Evolutionary conservation across 2,113 vertebrate species (phyloP).

Genomic region (Cichladusa arquata): DNA sequence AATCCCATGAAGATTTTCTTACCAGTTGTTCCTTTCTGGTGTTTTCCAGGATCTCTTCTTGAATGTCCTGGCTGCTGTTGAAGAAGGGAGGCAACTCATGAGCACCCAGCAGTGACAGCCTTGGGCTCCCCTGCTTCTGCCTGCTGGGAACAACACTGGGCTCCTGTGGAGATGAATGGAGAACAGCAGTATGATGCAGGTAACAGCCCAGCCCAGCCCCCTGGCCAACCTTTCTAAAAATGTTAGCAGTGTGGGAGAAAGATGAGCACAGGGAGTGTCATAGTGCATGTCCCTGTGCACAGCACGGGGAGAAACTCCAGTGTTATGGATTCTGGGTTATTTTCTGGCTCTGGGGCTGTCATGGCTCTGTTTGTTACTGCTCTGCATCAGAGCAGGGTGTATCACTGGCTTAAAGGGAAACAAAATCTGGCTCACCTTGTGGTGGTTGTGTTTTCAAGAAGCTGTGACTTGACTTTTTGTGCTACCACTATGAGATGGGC

Average conservation of each 20-base stretch:
- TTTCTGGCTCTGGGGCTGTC: neutral
- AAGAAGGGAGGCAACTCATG: slow-evolving; percentile 31
- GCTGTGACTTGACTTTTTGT: neutral
- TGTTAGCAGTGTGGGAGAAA: neutral
- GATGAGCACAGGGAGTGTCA: neutral
- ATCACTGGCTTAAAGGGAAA: neutral
- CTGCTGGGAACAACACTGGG: slow-evolving; percentile 7
- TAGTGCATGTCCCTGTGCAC: neutral
- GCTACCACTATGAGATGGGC: neutral
- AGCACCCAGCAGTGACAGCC: slow-evolving; percentile 27
- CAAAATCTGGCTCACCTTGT: neutral
- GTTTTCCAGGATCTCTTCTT: slow-evolving; percentile 32
- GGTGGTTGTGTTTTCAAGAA: neutral
- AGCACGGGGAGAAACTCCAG: neutral
- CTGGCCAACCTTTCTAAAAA: neutral
- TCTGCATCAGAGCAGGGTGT: neutral
- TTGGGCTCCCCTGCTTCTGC: slow-evolving; percentile 2
- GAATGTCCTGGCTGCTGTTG: neutral
- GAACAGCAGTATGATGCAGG: slow-evolving; percentile 79
- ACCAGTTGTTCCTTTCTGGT: neutral
- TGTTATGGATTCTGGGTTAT: neutral
- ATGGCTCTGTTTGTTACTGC: neutral
- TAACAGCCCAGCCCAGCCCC: slow-evolving; percentile 2
- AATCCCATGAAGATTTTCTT: neutral
- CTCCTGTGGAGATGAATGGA: slow-evolving; percentile 78